Base-by-base conservation (phyloP, 2,113 vertebrate species). In the Dromaius novaehollandiae region DNA sequence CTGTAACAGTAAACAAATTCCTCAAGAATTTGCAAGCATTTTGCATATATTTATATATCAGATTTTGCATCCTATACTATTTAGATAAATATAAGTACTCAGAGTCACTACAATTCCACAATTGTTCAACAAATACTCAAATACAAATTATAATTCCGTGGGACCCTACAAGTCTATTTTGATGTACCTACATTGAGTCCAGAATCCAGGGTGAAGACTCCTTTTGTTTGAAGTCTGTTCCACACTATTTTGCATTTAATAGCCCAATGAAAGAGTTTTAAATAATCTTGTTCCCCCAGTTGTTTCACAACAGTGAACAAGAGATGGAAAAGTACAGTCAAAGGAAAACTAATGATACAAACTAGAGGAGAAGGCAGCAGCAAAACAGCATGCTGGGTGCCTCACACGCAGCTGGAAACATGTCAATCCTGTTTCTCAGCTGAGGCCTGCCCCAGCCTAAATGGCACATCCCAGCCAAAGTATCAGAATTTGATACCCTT, bases 201-300 rank as follows among this genome's bases (percentile, higher is more conserved):
- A 66, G 36, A 75, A 86, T 11, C 5, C 3, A 44, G 66, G 21
- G 36, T 32, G 81, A 75, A 93, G 50, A 26, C 8, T 46, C 66
- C 42, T 74, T 66, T 30, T 15, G 55, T 42, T 46, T 11, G 2
- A 13, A 15, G 21, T 24, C 71, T 84, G 69, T 10, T 74, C 14
- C 56, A 60, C 87, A 86, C 36, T 38, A 88, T 40, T 76, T 38
- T 56, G 65, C 68, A 81, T 36, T 55, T 85, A 87, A 88, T 21
- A 56, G 19, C 28, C 79, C 6, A 50, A 18, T 32, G 22, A 69
- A 79, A 53, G 66, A 40, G 10, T 79, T 75, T 75, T 2, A 71
- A 90, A 51, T 19, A 70, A 30, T 17, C 91, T 17, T 48, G 24
- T 60, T 87, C 71, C 21, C 8, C 77, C 3, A 0, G 46, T 74